Evolutionary conservation across 2,797 vertebrate species (phyloP).

Genomic region (Hyperoplus lanceolatus): DNA sequence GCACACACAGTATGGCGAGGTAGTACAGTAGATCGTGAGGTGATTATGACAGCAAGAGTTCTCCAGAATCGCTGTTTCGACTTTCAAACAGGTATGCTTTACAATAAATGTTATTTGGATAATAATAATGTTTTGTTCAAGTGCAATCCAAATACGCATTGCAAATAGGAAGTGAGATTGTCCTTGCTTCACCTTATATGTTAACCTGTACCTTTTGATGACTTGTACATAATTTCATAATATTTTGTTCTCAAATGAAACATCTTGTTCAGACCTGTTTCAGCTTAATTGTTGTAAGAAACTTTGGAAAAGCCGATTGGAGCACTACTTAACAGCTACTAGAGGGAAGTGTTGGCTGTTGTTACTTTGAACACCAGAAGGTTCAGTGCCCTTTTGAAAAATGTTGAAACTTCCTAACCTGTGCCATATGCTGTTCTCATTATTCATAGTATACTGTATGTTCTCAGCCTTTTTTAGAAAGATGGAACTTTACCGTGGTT

Average conservation of each 20-base stretch:
- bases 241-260: neutral
- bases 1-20: no score
- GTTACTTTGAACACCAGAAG: neutral
- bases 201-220: neutral
- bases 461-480: constrained; percentile 3
- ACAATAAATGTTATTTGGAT: neutral
- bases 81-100: neutral
- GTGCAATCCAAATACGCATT: neutral
- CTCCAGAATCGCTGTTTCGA: neutral
- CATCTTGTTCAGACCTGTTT: neutral
- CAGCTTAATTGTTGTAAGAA: neutral
- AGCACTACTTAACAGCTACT: constrained; percentile 38
- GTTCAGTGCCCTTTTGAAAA: constrained; percentile 14
- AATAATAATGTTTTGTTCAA: neutral
- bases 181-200: neutral
- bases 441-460: neutral
- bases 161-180: neutral
- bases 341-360: neutral
- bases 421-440: constrained; percentile 8
- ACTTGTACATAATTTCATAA: neutral
- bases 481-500: neutral
- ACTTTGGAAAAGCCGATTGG: neutral
- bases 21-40: no score
- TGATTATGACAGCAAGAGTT: no score
- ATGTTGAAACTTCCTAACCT: constrained; percentile 10